These are phyloP conservation scores for Drosophila anomalata DNA, from an alignment of 2,888 invertebrate species.

Conservation along the genomic window DNA sequence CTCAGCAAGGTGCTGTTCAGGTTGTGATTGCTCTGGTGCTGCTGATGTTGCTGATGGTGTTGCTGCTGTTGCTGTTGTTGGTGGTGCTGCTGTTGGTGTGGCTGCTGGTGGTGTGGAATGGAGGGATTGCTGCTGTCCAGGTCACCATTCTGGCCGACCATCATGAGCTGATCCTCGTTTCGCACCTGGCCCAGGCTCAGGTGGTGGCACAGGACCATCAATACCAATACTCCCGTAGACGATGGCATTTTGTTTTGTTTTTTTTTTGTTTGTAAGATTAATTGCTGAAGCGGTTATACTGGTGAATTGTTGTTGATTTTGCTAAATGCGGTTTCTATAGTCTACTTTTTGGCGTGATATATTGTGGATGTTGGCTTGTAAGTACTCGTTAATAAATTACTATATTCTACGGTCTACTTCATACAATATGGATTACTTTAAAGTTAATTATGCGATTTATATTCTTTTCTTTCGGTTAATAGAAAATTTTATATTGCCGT, in stretches of 20 bases:
- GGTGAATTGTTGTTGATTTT: slow-evolving; percentile 34
- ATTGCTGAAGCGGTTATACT: slow-evolving; percentile 9
- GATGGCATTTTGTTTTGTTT: slow-evolving; percentile 36
- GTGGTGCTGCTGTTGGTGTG: slow-evolving; percentile 48
- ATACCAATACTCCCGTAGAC: slow-evolving; percentile 52
- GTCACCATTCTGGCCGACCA: slow-evolving; percentile 41
- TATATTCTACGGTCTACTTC: slow-evolving; percentile 55
- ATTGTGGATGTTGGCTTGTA: slow-evolving; percentile 52
- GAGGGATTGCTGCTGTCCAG: slow-evolving; percentile 38
- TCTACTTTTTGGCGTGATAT: slow-evolving; percentile 76
- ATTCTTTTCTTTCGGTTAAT: slow-evolving; percentile 33
- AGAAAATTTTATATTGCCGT: slow-evolving; percentile 38
- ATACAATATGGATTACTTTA: slow-evolving; percentile 31
- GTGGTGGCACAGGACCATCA: slow-evolving; percentile 60
- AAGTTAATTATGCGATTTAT: slow-evolving; percentile 35
- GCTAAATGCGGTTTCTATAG: slow-evolving; percentile 53
- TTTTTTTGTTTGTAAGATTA: slow-evolving; percentile 10
- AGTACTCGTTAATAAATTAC: slow-evolving; percentile 75
- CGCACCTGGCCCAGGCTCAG: slow-evolving; percentile 54
- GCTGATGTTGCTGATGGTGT: slow-evolving; percentile 50
- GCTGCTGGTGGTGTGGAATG: slow-evolving; percentile 34
- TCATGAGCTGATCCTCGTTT: slow-evolving; percentile 36
- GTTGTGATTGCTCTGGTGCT: slow-evolving; percentile 45
- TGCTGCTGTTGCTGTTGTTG: slow-evolving; percentile 61
- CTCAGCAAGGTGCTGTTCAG: slow-evolving; percentile 73